phyloP scores from a whole-genome alignment of 2,797 vertebrate genomes.

The Neoniphon sammara region DNA sequence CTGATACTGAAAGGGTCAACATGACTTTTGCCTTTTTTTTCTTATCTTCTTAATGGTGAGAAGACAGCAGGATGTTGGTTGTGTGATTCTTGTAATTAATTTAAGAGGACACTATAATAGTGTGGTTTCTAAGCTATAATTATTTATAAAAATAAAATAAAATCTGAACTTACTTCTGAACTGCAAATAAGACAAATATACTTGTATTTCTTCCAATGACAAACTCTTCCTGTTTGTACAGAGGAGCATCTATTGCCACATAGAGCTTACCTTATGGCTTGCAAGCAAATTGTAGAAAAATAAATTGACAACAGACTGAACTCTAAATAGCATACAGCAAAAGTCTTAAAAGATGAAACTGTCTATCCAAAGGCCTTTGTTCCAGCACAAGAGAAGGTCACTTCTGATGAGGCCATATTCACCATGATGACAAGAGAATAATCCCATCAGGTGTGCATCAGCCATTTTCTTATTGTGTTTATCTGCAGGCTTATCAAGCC shows the following conservation, averaged over 20 bases:
- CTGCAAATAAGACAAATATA: too few species aligned
- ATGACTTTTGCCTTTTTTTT: too few species aligned
- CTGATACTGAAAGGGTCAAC: too few species aligned
- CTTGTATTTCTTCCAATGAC: too few species aligned
- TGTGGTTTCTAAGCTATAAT: too few species aligned
- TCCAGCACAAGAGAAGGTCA: conserved; percentile 68
- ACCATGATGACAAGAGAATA: conserved; percentile 70
- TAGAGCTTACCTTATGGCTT: not conserved
- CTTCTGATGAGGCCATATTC: conserved; percentile 66
- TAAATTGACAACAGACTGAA: not conserved
- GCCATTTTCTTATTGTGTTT: conserved; percentile 72
- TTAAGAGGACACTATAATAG: too few species aligned
- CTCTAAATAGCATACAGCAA: conserved; percentile 15
- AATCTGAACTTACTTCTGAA: too few species aligned
- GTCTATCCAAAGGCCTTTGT: conserved; percentile 52
- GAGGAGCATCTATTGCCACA: not conserved
- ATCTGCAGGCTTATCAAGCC: conserved; percentile 68
- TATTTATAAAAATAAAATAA: too few species aligned
- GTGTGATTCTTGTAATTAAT: too few species aligned
- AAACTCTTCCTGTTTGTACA: too few species aligned
- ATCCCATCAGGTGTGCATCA: conserved; percentile 78
- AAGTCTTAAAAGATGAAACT: conserved; percentile 34
- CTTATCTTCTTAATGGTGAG: too few species aligned
- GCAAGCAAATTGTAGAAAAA: not conserved
- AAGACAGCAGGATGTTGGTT: too few species aligned